Base-by-base conservation (phyloP, 2,113 vertebrate species). In the Colinus virginianus region DNA sequence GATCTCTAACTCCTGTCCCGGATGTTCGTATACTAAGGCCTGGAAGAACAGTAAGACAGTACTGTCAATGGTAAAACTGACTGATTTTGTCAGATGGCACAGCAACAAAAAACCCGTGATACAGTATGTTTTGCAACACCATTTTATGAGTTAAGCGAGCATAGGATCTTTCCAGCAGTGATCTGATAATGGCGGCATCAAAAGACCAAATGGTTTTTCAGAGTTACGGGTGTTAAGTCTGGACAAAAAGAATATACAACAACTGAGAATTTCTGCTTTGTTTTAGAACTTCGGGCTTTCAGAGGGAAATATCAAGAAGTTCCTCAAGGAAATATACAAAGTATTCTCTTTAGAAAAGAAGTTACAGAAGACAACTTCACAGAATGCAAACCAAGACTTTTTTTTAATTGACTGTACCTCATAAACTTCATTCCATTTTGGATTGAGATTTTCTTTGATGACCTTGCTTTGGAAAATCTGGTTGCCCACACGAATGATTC, bases 361-460 rank as follows among this genome's bases (percentile, higher is more conserved):
- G n/a, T 25, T 74, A 43, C 3, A 22, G 32, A 78, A 28, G n/a
- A 63, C 30, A 84, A 61, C 55, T 86, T 78, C 32, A 76, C 46
- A 79, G 20, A 64, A 62, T 0, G 0, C 5, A 53, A 7, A 62
- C 16, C 14, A 82, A 46, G 4, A 2, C 49, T 40, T n/a, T 55
- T 55, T 83, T 88, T 77, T 46, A 36, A 36, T 38, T 51, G 7
- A 7, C 46, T 87, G 94, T 94, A 99, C 99, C 99, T 99, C 99
- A 64, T 98, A 99, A 13, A 99, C 98, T 93, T 99, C 99, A 74
- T 99, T 98, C 99, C 99, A 99, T 36, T 98, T 99, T 1, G 99
- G 99, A 91, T 98, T 97, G 25, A 99, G 89, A n/a, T 96, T 98
- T 88, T 99, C 98, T 84, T 99, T 98, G 95, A 99, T 98, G 91